Conservation (phyloP, 1,140 invertebrate species). For the Trichonephila clavata region DNA sequence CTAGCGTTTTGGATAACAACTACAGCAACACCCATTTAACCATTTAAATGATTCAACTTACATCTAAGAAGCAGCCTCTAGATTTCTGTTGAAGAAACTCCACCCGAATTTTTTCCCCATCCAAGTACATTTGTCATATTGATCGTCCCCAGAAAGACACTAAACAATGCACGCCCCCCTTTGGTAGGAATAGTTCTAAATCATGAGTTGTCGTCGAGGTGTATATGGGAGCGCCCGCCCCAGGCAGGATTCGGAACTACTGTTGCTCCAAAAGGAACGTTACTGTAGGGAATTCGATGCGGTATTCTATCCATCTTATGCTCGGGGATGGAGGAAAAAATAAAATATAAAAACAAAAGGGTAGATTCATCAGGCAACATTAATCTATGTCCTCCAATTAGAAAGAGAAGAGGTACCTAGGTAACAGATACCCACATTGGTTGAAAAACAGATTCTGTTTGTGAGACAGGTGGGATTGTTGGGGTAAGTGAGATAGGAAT, state of each 20-base stretch:
- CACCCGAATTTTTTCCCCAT: slow-evolving; percentile 21
- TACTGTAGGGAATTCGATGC: slow-evolving; percentile 47
- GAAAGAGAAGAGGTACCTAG: neutral
- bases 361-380: slow-evolving; percentile 22
- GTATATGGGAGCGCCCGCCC: slow-evolving; percentile 47
- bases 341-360: neutral
- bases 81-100: neutral
- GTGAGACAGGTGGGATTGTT: slow-evolving; percentile 5
- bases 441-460: neutral
- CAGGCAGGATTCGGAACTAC: neutral
- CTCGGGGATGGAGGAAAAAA: neutral
- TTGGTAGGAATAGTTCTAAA: slow-evolving; percentile 19
- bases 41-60: neutral
- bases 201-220: slow-evolving; percentile 59
- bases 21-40: slow-evolving; percentile 47
- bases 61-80: neutral
- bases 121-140: slow-evolving; percentile 55
- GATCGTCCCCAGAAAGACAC: slow-evolving; percentile 15
- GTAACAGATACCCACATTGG: neutral
- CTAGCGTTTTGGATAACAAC: neutral
- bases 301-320: slow-evolving; percentile 40
- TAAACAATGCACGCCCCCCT: slow-evolving; percentile 50
- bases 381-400: slow-evolving; percentile 47
- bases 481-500: neutral
- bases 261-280: slow-evolving; percentile 36